phyloP scores from a whole-genome alignment of 2,113 vertebrate species.

The Tupaia tana region DNA sequence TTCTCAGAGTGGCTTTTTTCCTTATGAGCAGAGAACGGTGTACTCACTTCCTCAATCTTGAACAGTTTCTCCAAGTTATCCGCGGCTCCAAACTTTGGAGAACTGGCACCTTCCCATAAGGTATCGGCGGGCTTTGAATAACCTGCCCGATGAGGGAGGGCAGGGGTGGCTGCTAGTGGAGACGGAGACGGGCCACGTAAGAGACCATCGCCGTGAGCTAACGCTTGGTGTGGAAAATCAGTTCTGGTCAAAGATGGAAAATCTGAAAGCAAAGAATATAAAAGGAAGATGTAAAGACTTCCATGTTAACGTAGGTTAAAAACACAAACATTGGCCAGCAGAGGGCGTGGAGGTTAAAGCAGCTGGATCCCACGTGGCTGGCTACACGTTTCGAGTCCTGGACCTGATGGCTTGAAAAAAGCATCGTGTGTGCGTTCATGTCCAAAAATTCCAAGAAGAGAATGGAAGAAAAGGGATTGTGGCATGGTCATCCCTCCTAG shows the following conservation, averaged over 20 bases:
- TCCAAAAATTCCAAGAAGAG: too few species aligned
- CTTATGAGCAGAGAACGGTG: constrained; percentile 5
- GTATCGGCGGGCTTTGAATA: rapidly evolving
- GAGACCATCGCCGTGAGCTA: not conserved
- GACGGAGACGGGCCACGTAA: not conserved
- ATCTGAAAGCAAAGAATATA: constrained; percentile 77
- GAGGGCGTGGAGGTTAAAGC: too few species aligned
- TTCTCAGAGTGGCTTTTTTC: not conserved
- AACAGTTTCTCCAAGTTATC: constrained; percentile 8
- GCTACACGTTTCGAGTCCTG: too few species aligned
- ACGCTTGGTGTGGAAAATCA: constrained; percentile 12
- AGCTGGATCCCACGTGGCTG: too few species aligned
- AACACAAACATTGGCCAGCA: not conserved
- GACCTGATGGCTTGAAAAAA: too few species aligned
- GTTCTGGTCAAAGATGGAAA: not conserved
- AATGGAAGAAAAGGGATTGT: too few species aligned
- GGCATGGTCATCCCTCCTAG: too few species aligned
- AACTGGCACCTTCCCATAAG: not conserved
- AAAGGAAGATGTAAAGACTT: not conserved
- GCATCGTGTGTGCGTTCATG: too few species aligned
- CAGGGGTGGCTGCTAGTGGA: not conserved
- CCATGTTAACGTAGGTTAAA: not conserved
- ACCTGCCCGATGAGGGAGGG: not conserved
- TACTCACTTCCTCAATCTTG: not conserved
- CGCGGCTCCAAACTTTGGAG: constrained; percentile 35